These are phyloP conservation scores for Andrena chrysosceles DNA, from an alignment of 2,888 invertebrate genomes.

Conservation along the genomic window DNA sequence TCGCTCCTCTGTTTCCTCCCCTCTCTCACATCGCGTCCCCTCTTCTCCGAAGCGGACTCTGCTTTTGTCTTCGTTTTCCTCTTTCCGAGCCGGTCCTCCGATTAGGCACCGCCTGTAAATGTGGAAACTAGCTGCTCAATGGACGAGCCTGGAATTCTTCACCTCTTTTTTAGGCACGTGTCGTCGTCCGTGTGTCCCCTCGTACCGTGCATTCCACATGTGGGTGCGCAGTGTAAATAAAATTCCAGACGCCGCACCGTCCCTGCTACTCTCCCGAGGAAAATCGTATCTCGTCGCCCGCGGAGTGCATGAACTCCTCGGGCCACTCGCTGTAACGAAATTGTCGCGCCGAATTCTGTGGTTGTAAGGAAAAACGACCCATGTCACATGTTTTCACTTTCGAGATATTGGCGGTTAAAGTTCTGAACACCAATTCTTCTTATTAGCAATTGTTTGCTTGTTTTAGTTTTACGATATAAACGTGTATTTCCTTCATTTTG, in stretches of 20 bases:
- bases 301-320: not conserved
- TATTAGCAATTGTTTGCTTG: no score
- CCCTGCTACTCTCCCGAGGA: not conserved
- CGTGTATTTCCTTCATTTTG: no score
- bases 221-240: constrained; percentile 70
- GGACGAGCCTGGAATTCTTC: constrained; percentile 66
- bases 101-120: constrained; percentile 74
- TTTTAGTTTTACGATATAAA: no score
- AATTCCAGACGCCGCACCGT: constrained; percentile 64
- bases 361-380: no score
- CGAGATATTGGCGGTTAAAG: no score
- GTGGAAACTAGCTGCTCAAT: constrained; percentile 76
- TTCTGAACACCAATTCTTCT: no score
- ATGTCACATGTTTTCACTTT: no score
- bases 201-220: constrained; percentile 54
- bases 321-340: not conserved
- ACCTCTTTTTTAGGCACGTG: constrained; percentile 67
- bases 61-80: constrained; percentile 50
- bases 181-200: constrained; percentile 51
- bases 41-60: not conserved
- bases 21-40: not conserved
- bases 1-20: constrained; percentile 13
- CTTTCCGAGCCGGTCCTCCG: constrained; percentile 54
- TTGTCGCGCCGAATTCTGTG: not conserved
- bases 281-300: not conserved